phyloP scores from a whole-genome alignment of 2,113 vertebrate species.

The Poeciliopsis occidentalis region DNA sequence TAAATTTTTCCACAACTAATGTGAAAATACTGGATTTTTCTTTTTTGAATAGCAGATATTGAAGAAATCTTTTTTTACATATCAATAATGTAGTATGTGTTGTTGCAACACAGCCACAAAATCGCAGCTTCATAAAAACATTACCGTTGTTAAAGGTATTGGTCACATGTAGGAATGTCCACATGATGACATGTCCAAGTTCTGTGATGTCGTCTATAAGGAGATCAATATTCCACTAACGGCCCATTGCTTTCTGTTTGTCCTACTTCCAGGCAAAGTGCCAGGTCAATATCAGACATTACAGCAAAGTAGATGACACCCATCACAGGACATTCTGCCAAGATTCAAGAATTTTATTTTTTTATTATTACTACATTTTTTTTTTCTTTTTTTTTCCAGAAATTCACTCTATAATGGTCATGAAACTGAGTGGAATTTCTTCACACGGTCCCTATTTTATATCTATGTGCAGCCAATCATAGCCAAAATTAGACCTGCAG shows the following conservation, averaged over 20 bases:
- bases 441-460: conserved; percentile 26
- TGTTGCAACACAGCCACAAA: no score
- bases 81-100: no score
- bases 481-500: conserved; percentile 13
- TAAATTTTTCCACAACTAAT: no score
- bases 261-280: conserved; percentile 35
- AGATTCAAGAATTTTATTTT: no score
- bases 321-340: conserved; percentile 13
- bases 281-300: conserved; percentile 35
- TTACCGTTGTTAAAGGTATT: no score
- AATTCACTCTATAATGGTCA: conserved; percentile 3
- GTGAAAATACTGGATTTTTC: no score
- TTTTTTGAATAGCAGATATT: no score
- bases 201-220: conserved; percentile 12
- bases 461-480: conserved; percentile 36
- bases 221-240: conserved; percentile 59
- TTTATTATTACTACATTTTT: no score
- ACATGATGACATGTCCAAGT: conserved; percentile 13
- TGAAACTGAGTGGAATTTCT: conserved; percentile 34
- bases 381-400: no score
- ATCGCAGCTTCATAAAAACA: no score
- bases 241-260: conserved; percentile 39
- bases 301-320: conserved; percentile 12
- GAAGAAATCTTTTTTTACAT: no score
- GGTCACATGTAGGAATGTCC: no score